These are phyloP conservation scores for Cladopsammia gracilis DNA, from an alignment of 64 coral and sea anemone species.

Conservation along the genomic window DNA sequence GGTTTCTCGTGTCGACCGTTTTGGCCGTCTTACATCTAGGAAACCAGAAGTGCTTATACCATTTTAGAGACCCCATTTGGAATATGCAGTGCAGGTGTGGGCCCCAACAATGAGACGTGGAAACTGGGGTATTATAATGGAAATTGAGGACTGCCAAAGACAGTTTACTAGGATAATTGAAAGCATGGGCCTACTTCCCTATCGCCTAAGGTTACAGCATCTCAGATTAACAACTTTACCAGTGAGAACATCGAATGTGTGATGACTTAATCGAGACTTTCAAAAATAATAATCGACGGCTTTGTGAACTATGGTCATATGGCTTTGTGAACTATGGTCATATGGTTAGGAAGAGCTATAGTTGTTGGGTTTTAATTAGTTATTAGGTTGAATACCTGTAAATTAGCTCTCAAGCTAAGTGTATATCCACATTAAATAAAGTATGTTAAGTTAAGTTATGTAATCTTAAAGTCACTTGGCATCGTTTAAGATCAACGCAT, in stretches of 20 bases:
- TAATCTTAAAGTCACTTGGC: background rate
- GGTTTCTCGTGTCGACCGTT: too few species aligned
- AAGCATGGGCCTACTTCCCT: background rate
- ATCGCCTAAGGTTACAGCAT: too few species aligned
- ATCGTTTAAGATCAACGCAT: background rate
- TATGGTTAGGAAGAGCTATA: background rate
- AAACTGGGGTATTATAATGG: background rate
- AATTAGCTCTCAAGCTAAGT: too few species aligned
- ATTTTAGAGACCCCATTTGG: background rate
- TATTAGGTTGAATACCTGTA: too few species aligned
- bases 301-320: background rate
- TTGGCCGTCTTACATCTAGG: background rate
- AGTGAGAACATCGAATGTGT: too few species aligned
- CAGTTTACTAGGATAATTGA: background rate
- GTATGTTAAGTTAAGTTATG: too few species aligned
- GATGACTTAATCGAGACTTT: too few species aligned
- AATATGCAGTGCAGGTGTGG: background rate
- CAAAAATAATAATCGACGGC: background rate
- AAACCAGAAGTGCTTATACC: background rate
- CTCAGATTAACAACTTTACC: background rate
- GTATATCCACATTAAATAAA: too few species aligned
- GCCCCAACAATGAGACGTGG: background rate
- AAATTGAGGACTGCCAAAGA: background rate
- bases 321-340: conserved; percentile 40
- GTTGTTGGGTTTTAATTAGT: too few species aligned